Conservation (phyloP, 2,113 vertebrate genomes). For the Anas platyrhynchos region DNA sequence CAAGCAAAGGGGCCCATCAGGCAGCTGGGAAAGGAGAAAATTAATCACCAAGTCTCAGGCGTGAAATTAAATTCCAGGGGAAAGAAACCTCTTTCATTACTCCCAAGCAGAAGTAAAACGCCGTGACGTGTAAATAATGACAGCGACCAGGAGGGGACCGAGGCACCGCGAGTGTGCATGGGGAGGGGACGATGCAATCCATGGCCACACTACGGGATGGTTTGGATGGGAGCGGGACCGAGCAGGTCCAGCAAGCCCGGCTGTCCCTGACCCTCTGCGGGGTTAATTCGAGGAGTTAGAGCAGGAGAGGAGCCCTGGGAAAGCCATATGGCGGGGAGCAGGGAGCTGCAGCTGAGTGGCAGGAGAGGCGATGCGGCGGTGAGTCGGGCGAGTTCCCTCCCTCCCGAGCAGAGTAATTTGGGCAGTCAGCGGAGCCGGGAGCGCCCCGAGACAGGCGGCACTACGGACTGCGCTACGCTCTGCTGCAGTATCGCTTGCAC, state of each 20-base stretch:
- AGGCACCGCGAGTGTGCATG: fast-evolving
- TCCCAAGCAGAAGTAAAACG: conserved; percentile 63
- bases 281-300: fast-evolving
- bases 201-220: fast-evolving
- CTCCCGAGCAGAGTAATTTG: conserved; percentile 27
- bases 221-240: too few species aligned
- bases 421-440: conserved; percentile 11
- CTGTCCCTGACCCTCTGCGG: fast-evolving
- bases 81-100: conserved; percentile 75
- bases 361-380: background rate
- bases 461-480: background rate
- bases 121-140: conserved; percentile 21
- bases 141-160: conserved; percentile 4
- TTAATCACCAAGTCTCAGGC: conserved; percentile 79
- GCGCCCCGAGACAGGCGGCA: background rate
- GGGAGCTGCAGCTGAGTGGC: background rate
- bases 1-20: conserved; percentile 67
- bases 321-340: background rate
- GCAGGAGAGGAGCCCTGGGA: background rate
- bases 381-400: background rate
- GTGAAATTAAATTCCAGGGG: conserved; percentile 80
- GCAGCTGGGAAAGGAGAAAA: conserved; percentile 63
- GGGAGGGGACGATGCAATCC: background rate
- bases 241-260: background rate
- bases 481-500: conserved; percentile 36